These are phyloP conservation scores for Alethe castanea DNA, from an alignment of 2,113 vertebrate species.

Conservation along the genomic window DNA sequence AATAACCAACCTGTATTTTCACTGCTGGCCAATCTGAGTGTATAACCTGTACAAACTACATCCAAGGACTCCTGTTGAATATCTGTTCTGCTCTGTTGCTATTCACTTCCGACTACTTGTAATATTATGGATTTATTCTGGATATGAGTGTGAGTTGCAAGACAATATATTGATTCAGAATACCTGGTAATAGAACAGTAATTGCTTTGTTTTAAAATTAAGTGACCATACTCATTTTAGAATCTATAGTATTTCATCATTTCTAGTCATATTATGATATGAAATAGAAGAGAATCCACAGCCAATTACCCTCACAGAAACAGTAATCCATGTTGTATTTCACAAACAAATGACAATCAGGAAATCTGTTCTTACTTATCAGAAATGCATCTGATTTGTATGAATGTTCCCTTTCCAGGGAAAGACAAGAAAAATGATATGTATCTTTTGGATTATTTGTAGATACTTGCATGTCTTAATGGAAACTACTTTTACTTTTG, in stretches of 20 bases:
- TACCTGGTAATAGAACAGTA: constrained; percentile 59
- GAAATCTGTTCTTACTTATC: background rate
- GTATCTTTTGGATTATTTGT: background rate
- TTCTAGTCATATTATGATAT: constrained; percentile 1
- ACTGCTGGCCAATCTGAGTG: background rate
- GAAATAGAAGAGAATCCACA: constrained; percentile 13
- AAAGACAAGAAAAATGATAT: background rate
- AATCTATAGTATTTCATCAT: constrained; percentile 50
- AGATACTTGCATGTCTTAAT: background rate
- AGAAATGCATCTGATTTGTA: background rate
- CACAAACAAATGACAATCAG: background rate
- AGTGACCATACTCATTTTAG: constrained; percentile 51
- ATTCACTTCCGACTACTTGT: background rate
- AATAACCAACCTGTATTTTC: background rate
- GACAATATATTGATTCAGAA: constrained; percentile 60
- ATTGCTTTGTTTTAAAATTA: constrained; percentile 68
- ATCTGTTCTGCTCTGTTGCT: background rate
- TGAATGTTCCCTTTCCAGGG: background rate
- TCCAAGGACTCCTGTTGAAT: background rate
- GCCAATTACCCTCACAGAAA: constrained; percentile 19
- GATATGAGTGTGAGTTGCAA: constrained; percentile 13
- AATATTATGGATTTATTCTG: constrained; percentile 56
- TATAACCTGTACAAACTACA: background rate
- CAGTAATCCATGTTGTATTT: background rate
- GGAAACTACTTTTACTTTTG: background rate